phyloP scores from a whole-genome alignment of 2,888 invertebrate species.

The Lamproptera curius region DNA sequence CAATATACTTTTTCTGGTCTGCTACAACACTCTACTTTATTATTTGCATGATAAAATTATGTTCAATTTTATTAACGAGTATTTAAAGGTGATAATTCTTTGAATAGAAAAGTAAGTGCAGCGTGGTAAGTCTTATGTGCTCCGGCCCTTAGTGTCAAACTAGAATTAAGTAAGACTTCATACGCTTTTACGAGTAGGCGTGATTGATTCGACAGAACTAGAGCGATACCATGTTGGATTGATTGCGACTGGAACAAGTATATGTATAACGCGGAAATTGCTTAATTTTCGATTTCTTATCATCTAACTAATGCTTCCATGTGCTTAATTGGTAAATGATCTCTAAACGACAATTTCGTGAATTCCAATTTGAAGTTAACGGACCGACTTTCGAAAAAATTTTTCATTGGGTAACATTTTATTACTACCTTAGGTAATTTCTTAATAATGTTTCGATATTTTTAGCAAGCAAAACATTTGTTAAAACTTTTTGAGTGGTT shows the following conservation, averaged over 20 bases:
- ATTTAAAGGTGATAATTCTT: too few species aligned
- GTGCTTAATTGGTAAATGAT: background rate
- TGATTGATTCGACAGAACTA: constrained; percentile 6
- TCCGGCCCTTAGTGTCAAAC: constrained; percentile 14
- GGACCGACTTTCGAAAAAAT: background rate
- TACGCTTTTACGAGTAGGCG: background rate
- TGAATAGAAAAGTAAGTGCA: too few species aligned
- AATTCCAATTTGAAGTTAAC: background rate
- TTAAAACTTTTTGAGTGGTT: background rate
- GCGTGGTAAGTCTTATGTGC: too few species aligned
- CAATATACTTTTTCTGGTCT: too few species aligned
- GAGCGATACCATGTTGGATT: background rate
- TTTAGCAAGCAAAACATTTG: background rate
- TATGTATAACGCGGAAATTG: background rate
- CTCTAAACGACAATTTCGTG: background rate
- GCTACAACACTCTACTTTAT: too few species aligned
- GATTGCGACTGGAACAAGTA: background rate
- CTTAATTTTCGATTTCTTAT: background rate
- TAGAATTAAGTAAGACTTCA: constrained; percentile 17
- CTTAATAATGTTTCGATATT: background rate
- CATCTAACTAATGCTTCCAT: background rate
- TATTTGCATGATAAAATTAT: too few species aligned
- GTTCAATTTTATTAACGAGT: too few species aligned
- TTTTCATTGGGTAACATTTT: background rate
- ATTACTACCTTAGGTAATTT: background rate